Evolutionary conservation across 2,797 vertebrate species (phyloP).

Genomic region (Sebastes goodei): DNA sequence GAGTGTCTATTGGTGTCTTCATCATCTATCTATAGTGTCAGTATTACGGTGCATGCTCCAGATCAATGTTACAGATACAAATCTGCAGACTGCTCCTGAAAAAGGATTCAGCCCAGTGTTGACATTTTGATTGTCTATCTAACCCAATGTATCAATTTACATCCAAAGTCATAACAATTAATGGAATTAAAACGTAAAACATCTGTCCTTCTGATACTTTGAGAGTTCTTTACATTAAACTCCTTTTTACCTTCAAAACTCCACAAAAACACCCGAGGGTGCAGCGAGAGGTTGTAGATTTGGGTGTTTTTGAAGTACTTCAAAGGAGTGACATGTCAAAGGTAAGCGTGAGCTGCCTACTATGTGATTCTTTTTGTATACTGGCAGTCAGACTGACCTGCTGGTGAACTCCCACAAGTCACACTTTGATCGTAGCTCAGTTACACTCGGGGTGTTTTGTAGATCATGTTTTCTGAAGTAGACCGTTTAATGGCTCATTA

Average conservation of each 20-base stretch:
- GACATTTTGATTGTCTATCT: too few species aligned
- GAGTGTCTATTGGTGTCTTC: background rate
- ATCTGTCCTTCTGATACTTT: background rate
- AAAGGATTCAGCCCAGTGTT: background rate
- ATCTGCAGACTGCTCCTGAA: background rate
- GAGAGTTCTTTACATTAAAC: background rate
- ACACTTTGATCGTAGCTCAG: background rate
- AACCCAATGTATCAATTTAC: background rate
- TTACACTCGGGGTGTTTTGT: background rate
- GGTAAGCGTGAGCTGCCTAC: conserved; percentile 11
- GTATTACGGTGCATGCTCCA: background rate
- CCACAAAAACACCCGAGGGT: conserved; percentile 6
- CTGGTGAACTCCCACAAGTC: conserved; percentile 18
- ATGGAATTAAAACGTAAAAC: background rate
- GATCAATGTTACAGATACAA: too few species aligned
- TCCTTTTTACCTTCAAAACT: background rate
- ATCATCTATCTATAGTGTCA: background rate
- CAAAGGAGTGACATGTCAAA: conserved; percentile 31
- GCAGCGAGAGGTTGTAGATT: background rate
- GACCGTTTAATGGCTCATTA: background rate
- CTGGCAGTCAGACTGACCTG: conserved; percentile 21
- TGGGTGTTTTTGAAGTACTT: conserved; percentile 20
- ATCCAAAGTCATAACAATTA: background rate
- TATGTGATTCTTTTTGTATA: conserved; percentile 1
- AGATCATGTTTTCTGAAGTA: background rate